Evolutionary conservation across 2,888 invertebrate species (phyloP).

Genomic region (Euplexia lucipara): DNA sequence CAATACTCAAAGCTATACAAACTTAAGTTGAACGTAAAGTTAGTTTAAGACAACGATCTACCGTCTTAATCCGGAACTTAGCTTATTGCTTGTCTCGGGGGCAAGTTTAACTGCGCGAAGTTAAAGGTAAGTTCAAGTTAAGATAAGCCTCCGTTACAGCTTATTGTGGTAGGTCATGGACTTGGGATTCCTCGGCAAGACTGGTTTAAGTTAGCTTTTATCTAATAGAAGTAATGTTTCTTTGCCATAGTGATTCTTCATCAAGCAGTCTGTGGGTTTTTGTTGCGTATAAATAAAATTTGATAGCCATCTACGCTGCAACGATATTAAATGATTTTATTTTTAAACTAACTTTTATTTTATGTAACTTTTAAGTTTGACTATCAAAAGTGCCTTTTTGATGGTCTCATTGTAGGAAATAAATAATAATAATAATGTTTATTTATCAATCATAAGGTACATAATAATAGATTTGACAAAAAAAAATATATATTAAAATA

Average conservation of each 20-base stretch:
- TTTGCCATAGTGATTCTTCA: background rate
- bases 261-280: no score
- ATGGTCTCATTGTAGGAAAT: no score
- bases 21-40: conserved; percentile 13
- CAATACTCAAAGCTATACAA: conserved; percentile 9
- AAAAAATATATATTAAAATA: no score
- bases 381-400: no score
- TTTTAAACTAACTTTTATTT: no score
- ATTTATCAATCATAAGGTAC: no score
- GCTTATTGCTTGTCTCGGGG: conserved; percentile 40
- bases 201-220: background rate
- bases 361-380: no score
- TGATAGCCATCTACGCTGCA: no score
- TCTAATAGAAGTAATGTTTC: background rate
- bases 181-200: background rate
- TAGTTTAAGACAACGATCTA: conserved; percentile 46
- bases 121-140: conserved; percentile 49
- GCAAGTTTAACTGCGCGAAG: conserved; percentile 36
- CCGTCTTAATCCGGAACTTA: conserved; percentile 55
- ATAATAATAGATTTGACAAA: no score
- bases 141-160: conserved; percentile 48
- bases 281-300: no score
- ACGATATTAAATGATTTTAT: no score
- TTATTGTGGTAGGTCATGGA: conserved; percentile 38
- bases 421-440: no score